Conservation (phyloP, 2,888 invertebrate genomes). For the Calliphora vomitoria region DNA sequence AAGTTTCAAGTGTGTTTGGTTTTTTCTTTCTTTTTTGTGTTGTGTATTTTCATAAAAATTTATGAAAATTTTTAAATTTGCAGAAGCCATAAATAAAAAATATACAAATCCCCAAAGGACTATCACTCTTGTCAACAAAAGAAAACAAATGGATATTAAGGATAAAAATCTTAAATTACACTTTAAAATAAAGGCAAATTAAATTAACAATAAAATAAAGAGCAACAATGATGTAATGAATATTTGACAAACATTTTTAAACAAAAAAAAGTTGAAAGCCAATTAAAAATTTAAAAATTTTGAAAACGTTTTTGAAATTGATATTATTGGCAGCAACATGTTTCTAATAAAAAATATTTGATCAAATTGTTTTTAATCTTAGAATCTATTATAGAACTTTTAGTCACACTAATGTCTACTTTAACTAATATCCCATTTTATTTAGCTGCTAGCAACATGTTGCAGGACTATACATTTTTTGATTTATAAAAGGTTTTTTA, state of each 20-base stretch:
- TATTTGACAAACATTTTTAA: background rate
- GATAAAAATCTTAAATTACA: background rate
- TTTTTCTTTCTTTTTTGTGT: background rate
- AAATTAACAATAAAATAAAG: background rate
- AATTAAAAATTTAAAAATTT: too few relatives aligned
- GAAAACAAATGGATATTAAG: background rate
- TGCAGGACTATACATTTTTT: too few relatives aligned
- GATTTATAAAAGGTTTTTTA: too few relatives aligned
- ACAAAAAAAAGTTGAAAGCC: too few relatives aligned
- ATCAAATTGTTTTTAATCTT: too few relatives aligned
- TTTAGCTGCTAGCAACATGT: too few relatives aligned
- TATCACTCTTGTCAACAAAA: slow-evolving; percentile 3
- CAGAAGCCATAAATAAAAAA: slow-evolving; percentile 19
- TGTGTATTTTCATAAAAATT: background rate
- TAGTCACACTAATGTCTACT: too few relatives aligned
- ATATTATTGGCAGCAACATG: too few relatives aligned
- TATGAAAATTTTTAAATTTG: slow-evolving; percentile 5
- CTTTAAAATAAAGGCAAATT: background rate
- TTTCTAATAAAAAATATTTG: too few relatives aligned
- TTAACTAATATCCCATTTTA: too few relatives aligned
- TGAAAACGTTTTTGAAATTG: too few relatives aligned
- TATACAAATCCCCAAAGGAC: slow-evolving; percentile 10
- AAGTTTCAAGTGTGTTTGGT: slow-evolving; percentile 28
- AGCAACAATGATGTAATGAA: background rate
- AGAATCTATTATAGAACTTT: too few relatives aligned